phyloP scores from a whole-genome alignment of 2,797 vertebrate species.

The Apogon hyalosoma region DNA sequence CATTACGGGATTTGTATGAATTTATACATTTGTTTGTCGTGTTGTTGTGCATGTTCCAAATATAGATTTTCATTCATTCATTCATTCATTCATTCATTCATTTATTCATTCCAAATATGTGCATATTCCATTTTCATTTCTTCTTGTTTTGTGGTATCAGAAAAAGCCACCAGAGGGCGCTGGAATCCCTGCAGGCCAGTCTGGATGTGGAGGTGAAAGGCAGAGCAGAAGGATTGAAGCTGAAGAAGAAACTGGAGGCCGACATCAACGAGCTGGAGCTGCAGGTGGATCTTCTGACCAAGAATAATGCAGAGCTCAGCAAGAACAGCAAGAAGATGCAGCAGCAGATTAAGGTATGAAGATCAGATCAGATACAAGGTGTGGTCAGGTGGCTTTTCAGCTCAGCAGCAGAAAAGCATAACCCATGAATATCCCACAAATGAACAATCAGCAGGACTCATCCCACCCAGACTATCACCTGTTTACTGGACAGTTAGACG shows the following conservation, averaged over 20 bases:
- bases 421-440: background rate
- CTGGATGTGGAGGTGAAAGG: slow-evolving; percentile 86
- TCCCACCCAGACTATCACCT: no score
- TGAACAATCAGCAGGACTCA: no score
- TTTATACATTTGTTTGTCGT: no score
- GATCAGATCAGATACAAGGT: background rate
- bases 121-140: background rate
- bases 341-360: slow-evolving; percentile 85
- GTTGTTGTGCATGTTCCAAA: no score
- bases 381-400: no score
- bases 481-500: no score
- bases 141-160: slow-evolving; percentile 50
- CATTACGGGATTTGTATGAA: no score
- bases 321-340: slow-evolving; percentile 86
- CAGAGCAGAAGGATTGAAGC: slow-evolving; percentile 78
- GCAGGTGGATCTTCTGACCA: slow-evolving; percentile 84
- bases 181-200: slow-evolving; percentile 86
- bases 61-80: no score
- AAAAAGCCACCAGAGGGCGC: slow-evolving; percentile 85
- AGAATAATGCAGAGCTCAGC: slow-evolving; percentile 81
- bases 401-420: background rate
- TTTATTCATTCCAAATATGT: background rate
- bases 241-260: slow-evolving; percentile 87
- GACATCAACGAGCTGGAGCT: slow-evolving; percentile 86
- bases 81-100: no score